Evolutionary conservation across 2,888 invertebrate species (phyloP).

Genomic region (Papilio elwesi): DNA sequence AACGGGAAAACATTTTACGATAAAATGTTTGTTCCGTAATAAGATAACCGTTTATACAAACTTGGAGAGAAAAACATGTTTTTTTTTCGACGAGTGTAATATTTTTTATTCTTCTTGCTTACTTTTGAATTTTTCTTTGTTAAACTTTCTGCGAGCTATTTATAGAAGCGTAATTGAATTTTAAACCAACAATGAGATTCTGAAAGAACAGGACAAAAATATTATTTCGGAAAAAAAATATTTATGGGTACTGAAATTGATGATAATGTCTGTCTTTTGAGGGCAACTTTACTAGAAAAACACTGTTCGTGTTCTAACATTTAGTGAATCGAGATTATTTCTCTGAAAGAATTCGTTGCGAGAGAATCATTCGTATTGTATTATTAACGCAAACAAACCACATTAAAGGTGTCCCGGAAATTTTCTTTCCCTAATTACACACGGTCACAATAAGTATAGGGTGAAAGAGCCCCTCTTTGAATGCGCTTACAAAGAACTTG

Average conservation of each 20-base stretch:
- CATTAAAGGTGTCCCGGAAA: slow-evolving; percentile 28
- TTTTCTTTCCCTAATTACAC: slow-evolving; percentile 27
- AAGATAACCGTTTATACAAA: slow-evolving; percentile 27
- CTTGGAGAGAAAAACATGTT: slow-evolving; percentile 3
- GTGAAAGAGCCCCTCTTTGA: slow-evolving; percentile 6
- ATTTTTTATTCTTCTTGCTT: slow-evolving; percentile 22
- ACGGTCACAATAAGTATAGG: slow-evolving; percentile 25
- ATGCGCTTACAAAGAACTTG: slow-evolving; percentile 30
- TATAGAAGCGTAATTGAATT: not conserved
- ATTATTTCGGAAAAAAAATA: not conserved
- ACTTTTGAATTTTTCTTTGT: slow-evolving; percentile 17
- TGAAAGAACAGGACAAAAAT: not conserved
- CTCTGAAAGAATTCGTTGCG: not conserved
- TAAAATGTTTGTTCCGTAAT: slow-evolving; percentile 33
- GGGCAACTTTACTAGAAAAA: too few relatives aligned
- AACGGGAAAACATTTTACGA: slow-evolving; percentile 26
- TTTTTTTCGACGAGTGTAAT: slow-evolving; percentile 2
- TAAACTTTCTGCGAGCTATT: not conserved
- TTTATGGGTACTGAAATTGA: not conserved
- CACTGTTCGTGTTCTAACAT: too few relatives aligned
- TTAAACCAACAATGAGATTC: not conserved
- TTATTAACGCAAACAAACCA: slow-evolving; percentile 26
- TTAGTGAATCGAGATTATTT: not conserved
- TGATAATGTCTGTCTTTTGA: not conserved
- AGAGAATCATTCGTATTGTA: slow-evolving; percentile 6